Base-by-base conservation (phyloP, 1,140 invertebrate genomes). In the Pogonomyrmex barbatus region DNA sequence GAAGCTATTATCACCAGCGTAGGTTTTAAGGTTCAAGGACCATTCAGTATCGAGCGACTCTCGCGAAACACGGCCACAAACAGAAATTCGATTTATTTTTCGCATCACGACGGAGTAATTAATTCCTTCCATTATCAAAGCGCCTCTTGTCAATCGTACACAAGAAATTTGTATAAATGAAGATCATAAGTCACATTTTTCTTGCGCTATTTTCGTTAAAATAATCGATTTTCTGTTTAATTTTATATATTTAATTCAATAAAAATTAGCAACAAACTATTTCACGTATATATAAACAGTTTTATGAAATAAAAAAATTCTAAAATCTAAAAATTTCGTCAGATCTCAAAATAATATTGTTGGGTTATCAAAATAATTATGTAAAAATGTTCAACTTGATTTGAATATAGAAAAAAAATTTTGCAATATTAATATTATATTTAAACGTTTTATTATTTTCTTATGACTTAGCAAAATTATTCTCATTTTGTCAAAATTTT, bases 1-100 rank as follows among this genome's bases (percentile, higher is more conserved):
- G 81, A 63, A 87, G 62, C 78, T 79, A 87, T 90, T 82, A 87
- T 81, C 68, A 63, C 56, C 77, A 78, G 70, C 84, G 67, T 85
- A 79, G 73, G 47, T 79, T 89, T 73, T 65, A 70, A 56, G 75
- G 65, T 77, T 78, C 71, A 62, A 58, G 60, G 54, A n/a, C 50
- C 52, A 58, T 39, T 79, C 50, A 39, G 62, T 76, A 87, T 50
- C 50, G 77, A 90, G 62, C 75, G 67, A 56, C 52, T 36, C 42
- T 85, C 33, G 45, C 70, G 63, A 86, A 86, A 79, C 24, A 81
- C 76, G 42, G 42, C 45, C 75, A 36, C 75, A 58, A 68, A 30
- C 9, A 47, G 76, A 68, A 81, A 86, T 56, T 86, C 39, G 47
- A 85, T 67, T 78, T 85, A 77, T 63, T 85, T 39, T 62, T 63